These are phyloP conservation scores for Cryptosula pallasiana DNA, from an alignment of 2,888 invertebrate species.

Conservation along the genomic window DNA sequence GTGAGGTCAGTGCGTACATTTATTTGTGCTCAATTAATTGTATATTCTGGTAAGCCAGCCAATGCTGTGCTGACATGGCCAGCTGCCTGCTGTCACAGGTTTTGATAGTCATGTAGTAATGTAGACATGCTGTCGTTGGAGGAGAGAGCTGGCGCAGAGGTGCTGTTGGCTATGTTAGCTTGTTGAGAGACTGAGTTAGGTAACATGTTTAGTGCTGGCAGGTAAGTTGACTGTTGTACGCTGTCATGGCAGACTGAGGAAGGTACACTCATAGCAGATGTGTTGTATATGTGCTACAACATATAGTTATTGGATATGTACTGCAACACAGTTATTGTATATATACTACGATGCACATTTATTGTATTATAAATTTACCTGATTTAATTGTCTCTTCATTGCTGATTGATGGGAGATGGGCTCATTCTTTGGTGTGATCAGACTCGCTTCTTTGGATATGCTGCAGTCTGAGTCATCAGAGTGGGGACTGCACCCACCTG, in stretches of 20 bases:
- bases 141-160: neutral
- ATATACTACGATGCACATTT: too few relatives aligned
- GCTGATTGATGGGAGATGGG: neutral
- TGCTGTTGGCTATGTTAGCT: neutral
- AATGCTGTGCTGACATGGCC: too few relatives aligned
- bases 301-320: neutral
- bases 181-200: slow-evolving; percentile 15
- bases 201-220: slow-evolving; percentile 11
- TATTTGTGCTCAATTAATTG: too few relatives aligned
- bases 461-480: slow-evolving; percentile 23
- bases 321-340: neutral
- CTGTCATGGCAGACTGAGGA: neutral
- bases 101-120: neutral
- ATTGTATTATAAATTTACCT: too few relatives aligned
- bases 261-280: neutral
- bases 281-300: slow-evolving; percentile 8
- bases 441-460: slow-evolving; percentile 1
- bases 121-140: slow-evolving; percentile 3
- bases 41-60: too few relatives aligned
- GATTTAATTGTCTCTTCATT: neutral
- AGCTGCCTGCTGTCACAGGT: neutral
- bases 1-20: too few relatives aligned
- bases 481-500: slow-evolving; percentile 8
- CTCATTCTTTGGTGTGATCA: slow-evolving; percentile 17
- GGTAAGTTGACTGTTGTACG: neutral